Conservation (phyloP, 2,888 invertebrate genomes). For the Hedya salicella region DNA sequence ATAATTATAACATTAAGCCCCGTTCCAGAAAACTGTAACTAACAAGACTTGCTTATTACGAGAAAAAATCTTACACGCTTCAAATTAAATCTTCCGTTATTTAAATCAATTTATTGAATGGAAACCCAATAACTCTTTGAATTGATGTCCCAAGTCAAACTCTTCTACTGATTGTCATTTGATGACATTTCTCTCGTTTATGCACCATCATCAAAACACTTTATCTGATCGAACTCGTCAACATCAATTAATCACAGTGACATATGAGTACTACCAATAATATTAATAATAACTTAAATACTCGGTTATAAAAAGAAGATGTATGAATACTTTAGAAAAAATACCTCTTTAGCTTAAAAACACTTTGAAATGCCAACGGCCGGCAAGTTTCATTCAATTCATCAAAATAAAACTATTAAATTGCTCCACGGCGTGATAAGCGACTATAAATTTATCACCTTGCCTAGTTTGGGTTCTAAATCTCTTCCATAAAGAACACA, state of each 20-base stretch:
- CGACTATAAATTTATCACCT: constrained; percentile 78
- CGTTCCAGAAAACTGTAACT: no score
- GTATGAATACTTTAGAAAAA: background rate
- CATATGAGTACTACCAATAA: constrained; percentile 2
- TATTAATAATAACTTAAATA: background rate
- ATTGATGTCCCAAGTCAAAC: constrained; percentile 17
- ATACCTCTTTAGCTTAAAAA: background rate
- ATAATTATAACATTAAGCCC: no score
- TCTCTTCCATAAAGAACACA: constrained; percentile 66
- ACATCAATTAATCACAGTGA: constrained; percentile 32
- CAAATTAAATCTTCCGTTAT: background rate
- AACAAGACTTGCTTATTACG: no score
- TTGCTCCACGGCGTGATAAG: constrained; percentile 70
- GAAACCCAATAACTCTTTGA: background rate
- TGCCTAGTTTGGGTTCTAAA: constrained; percentile 64
- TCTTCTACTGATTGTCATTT: constrained; percentile 1
- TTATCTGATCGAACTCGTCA: constrained; percentile 18
- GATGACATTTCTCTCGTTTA: constrained; percentile 20
- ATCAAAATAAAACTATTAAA: constrained; percentile 53
- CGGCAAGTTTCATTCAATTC: constrained; percentile 48
- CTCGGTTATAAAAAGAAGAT: background rate
- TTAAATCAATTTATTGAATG: constrained; percentile 9
- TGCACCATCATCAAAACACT: constrained; percentile 29
- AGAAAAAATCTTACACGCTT: background rate
- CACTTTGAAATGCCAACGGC: constrained; percentile 33